Conservation (phyloP, 35 echinoderm and acorn worm species). For the Acanthaster planci region DNA sequence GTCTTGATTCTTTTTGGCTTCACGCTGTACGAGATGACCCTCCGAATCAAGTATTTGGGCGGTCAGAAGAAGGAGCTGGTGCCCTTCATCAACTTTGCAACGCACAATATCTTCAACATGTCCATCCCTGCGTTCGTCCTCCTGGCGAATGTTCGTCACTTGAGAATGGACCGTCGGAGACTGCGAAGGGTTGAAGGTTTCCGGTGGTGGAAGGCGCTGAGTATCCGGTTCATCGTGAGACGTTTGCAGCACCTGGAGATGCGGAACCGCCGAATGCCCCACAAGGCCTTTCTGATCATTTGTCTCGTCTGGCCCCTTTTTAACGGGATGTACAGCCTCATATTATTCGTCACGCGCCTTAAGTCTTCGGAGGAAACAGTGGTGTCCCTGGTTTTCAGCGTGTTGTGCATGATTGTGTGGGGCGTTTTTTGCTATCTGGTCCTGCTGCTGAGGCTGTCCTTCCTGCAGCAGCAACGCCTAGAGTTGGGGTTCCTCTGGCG, state of each 20-base stretch:
- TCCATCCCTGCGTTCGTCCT: slow-evolving; percentile 17
- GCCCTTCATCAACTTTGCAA: slow-evolving; percentile 47
- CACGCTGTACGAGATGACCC: slow-evolving; percentile 27
- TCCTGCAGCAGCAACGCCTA: neutral
- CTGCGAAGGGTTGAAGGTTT: neutral
- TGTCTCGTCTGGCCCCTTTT: slow-evolving; percentile 26
- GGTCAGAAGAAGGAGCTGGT: slow-evolving; percentile 41
- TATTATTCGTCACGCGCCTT: neutral
- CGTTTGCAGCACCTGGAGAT: slow-evolving; percentile 66
- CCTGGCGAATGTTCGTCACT: slow-evolving; percentile 12
- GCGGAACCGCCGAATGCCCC: slow-evolving; percentile 33
- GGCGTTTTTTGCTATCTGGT: neutral
- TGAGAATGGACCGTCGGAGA: neutral
- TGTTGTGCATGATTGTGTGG: neutral
- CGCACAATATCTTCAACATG: slow-evolving; percentile 31
- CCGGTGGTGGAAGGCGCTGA: slow-evolving; percentile 43
- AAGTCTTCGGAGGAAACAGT: neutral
- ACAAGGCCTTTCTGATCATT: slow-evolving; percentile 27
- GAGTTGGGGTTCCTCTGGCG: neutral
- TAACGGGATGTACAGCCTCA: neutral
- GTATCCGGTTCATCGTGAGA: slow-evolving; percentile 54
- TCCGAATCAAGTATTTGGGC: slow-evolving; percentile 21
- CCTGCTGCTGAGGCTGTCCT: neutral
- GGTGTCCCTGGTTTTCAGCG: neutral
- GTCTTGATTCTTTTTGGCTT: slow-evolving; percentile 17